Evolutionary conservation across 2,113 vertebrate species (phyloP), one percentile per base, ranked within the genome.

Genomic region (Rhynchomys soricoides): DNA sequence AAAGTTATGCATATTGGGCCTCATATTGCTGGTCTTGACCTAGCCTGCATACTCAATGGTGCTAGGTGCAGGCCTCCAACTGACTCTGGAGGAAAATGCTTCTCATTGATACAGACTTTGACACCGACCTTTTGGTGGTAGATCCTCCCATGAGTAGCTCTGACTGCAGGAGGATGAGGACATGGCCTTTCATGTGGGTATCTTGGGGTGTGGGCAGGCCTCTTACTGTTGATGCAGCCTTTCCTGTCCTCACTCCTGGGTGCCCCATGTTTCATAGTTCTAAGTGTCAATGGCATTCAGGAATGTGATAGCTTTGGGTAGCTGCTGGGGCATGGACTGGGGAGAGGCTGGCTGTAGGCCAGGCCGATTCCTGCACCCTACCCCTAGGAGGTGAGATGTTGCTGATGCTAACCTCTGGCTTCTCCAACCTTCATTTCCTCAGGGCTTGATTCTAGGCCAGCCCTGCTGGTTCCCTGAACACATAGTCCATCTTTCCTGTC

Each of bases 121-220:
- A 74, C 9, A 10, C 1, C 34, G n/a, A n/a, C 87, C 31, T 24
- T 7, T 68, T 64, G 9, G 62, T 9, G 48, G 26, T 4, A 9
- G 21, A 16, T 12, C 55, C 59, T 74, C 74, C 48, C 1, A 0
- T 22, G 34, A 37, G 1, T 66, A 15, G 6, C 62, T 15, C 66
- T 6, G 19, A 22, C 2, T 2, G 55, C 19, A 15, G 71, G 68
- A 59, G 1, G 3, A 29, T 12, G 26, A 7, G 31, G n/a, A 3
- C 22, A 21, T 13, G 5, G 24, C 59, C 45, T 40, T 31, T 34
- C 19, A 13, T 1, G 40, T n/a, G 68, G 29, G 21, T 22, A 2
- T 5, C 43, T 62, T 0, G 3, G 34, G 24, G 55, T 10, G 21
- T 59, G 70, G 7, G 5, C 4, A 71, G 77, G 62, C n/a, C 11